Evolutionary conservation across 2,797 vertebrate species (phyloP), one percentile per base, ranked within the genome.

Genomic region (Ambastaia sidthimunki): DNA sequence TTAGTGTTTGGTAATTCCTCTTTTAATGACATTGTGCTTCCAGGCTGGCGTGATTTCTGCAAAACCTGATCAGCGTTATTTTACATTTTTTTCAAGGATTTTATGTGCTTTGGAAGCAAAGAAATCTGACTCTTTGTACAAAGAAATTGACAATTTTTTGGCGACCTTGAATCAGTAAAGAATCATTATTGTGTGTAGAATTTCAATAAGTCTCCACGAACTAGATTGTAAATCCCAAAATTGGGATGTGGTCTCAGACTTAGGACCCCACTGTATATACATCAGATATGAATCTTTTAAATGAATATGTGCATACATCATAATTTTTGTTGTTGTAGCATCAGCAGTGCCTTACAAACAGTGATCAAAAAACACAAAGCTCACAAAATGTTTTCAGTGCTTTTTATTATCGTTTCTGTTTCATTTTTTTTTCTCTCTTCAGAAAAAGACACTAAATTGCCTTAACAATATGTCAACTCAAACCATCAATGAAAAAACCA

Each of bases 391-490:
- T 48, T 82, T 83, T 31, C 16, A 60, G 69, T 69, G 18, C 25
- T 66, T 81, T 84, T 84, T 80, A 83, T 83, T 85, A 86, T 85
- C 82, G 34, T 71, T 87, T 87, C 89, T 92, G 88, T 88, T 74
- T 90, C 28, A 89, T 90, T 90, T 91, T 89, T 91, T 89, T 91
- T 87, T 90, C 79, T 88, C 89, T 87, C 77, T 85, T 90, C 87
- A 92, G 90, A 93, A 91, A 90, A 85, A 90, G 80, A 93, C 90
- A 93, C 88, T 89, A 88, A 89, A 85, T 87, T 83, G 90, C 88
- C 88, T 86, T 84, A 89, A 92, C 91, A 93, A 87, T 88, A 92
- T 89, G 90, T 85, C 86, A 88, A 87, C 89, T 89, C 84, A 88
- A 92, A 91, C 52, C 80, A 92, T 88, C 87, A 92, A 90, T 80